Evolutionary conservation across 2,797 vertebrate genomes (phyloP).

Genomic region (Sternotherus odoratus): DNA sequence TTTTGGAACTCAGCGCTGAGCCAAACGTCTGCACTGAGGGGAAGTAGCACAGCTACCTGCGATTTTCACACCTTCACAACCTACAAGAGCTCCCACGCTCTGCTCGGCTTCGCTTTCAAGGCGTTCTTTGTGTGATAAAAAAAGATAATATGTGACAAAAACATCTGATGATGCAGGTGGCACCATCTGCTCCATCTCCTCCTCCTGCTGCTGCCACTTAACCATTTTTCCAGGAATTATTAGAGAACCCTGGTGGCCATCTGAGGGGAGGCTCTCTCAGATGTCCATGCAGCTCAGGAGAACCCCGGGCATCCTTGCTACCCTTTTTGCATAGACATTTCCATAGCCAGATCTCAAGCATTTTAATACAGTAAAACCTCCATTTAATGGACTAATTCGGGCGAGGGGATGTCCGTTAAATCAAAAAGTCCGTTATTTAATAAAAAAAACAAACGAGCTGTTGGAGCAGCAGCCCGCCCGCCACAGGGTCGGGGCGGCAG

Average conservation of each 20-base stretch:
- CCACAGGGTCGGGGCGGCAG: too few species aligned
- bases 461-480: too few species aligned
- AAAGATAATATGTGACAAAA: slow-evolving; percentile 62
- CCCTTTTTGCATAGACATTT: background rate
- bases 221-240: background rate
- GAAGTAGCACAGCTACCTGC: slow-evolving; percentile 37
- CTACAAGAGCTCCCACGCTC: slow-evolving; percentile 59
- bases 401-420: too few species aligned
- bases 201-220: slow-evolving; percentile 58
- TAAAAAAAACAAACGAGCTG: too few species aligned
- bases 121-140: slow-evolving; percentile 38
- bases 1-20: background rate
- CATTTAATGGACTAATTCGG: too few species aligned
- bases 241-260: slow-evolving; percentile 41
- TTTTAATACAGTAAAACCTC: too few species aligned
- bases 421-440: too few species aligned
- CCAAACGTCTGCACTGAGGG: slow-evolving; percentile 38
- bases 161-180: slow-evolving; percentile 72
- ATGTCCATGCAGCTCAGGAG: background rate
- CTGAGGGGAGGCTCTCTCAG: background rate
- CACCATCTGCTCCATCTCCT: slow-evolving; percentile 74
- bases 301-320: background rate
- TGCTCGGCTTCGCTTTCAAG: slow-evolving; percentile 39
- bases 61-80: slow-evolving; percentile 75
- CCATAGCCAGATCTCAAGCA: background rate